Base-by-base conservation (phyloP, 2,888 invertebrate species). In the Tricholauxania praeusta region DNA sequence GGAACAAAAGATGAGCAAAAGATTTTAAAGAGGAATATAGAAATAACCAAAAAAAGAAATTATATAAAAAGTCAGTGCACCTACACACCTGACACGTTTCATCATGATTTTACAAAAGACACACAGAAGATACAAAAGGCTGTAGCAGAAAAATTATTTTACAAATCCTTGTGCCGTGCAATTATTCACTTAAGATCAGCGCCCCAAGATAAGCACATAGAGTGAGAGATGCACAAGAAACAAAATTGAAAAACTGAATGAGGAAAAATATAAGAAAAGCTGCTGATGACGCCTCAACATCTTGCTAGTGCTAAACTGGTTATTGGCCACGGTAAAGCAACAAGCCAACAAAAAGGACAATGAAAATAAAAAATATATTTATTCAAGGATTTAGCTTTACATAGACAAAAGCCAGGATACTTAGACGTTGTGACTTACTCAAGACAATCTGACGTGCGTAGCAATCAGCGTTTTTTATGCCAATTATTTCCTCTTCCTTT, bases 1-100 rank as follows among this genome's bases (percentile, higher is more conserved):
- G 59, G 72, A 69, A 75, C 76, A 71, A 78, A 80, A 78, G 77
- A 78, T 75, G 79, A 28, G 28, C 28, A 3, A 78, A 79, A 77
- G 79, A 79, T 77, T 60, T 68, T 57, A 48, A 59, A 28, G 52
- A 71, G 52, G 19, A 71, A 19, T 28, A 59, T 22, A 22, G 3
- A 59, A 22, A n/a, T 53, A 2, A 12, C 5, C 1, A 17, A 59
- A 59, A n/a, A 47, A 17, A 17, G 39, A 48, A 59, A 49, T 48
- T 68, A 57, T 48, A 68, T 59, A 55, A 57, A 69, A 67, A 73
- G 57, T 39, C 39, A 39, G 39, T 39, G 39, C 39, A 5, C 39
- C 2, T 2, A 39, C 8, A 39, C 39, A 39, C 39, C 39, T 10
- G 8, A 7, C 32, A 32, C 32, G 7, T 32, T 32, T 32, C 32